A percentile compares a stretch with the other conserved stretches of the same genome.
phyloP scores from a whole-genome alignment of 2,888 invertebrate genomes.

The Aelia acuminata region DNA sequence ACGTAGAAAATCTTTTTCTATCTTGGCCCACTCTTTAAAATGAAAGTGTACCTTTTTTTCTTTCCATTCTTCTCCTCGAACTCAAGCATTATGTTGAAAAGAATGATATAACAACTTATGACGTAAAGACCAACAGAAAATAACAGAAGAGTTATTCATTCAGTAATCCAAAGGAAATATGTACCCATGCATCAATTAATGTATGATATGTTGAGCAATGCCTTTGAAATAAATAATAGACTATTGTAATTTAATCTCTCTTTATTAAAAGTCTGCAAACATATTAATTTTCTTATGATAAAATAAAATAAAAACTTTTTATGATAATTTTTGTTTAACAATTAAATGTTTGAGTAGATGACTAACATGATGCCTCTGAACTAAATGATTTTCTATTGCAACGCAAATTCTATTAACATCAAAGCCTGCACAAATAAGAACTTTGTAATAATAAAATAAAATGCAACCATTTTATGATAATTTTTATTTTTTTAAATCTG shows the following conservation, averaged over 20 bases:
- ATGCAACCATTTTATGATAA: no score
- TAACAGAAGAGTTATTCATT: background rate
- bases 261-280: background rate
- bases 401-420: no score
- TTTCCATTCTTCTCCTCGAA: constrained; percentile 2
- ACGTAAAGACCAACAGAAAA: background rate
- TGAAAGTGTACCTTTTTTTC: constrained; percentile 20
- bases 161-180: background rate
- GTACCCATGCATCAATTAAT: background rate
- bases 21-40: constrained; percentile 3
- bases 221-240: no score
- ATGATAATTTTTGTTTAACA: no score
- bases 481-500: no score
- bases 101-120: constrained; percentile 22
- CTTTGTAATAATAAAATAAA: no score
- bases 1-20: constrained; percentile 17
- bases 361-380: no score
- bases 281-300: background rate
- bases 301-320: no score
- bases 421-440: no score
- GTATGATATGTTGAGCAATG: constrained; percentile 54
- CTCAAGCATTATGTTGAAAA: constrained; percentile 26
- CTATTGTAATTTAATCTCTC: no score
- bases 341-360: no score
- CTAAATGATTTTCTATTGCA: no score